Conservation (phyloP, 1,140 invertebrate species). For the Patella vulgata region DNA sequence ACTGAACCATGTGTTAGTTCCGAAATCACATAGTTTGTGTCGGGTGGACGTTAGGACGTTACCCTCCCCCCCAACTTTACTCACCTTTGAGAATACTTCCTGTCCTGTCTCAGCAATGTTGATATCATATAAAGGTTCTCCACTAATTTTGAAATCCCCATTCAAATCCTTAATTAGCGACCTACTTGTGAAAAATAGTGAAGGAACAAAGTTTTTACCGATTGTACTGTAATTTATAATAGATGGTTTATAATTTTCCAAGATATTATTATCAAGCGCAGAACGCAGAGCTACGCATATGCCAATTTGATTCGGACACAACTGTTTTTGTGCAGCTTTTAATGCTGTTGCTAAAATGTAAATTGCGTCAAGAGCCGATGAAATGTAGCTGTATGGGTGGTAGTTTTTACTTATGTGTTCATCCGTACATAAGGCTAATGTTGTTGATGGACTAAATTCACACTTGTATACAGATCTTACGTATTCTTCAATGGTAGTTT, state of each 20-base stretch:
- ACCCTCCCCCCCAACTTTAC: no score
- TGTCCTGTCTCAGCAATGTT: background rate
- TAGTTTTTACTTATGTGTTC: background rate
- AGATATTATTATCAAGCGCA: background rate
- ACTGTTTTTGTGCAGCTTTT: background rate
- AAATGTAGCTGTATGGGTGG: constrained; percentile 3
- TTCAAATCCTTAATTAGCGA: constrained; percentile 3
- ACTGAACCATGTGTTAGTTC: no score
- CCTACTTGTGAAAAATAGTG: constrained; percentile 6
- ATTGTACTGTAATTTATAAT: no score
- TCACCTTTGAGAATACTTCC: constrained; percentile 11
- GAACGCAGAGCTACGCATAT: background rate
- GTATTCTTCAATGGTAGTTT: constrained; percentile 10
- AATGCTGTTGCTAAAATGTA: constrained; percentile 16
- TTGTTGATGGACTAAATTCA: background rate
- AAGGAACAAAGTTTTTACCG: background rate
- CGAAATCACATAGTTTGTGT: no score
- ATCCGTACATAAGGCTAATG: no score
- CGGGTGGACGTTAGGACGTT: no score
- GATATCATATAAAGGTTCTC: constrained; percentile 15
- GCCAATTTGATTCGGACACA: constrained; percentile 2
- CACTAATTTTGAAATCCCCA: constrained; percentile 7
- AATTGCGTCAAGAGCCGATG: constrained; percentile 11
- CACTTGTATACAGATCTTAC: background rate
- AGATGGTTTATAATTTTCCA: background rate